Evolutionary conservation across 2,888 invertebrate genomes (phyloP).

Genomic region (Lapara coniferarum): DNA sequence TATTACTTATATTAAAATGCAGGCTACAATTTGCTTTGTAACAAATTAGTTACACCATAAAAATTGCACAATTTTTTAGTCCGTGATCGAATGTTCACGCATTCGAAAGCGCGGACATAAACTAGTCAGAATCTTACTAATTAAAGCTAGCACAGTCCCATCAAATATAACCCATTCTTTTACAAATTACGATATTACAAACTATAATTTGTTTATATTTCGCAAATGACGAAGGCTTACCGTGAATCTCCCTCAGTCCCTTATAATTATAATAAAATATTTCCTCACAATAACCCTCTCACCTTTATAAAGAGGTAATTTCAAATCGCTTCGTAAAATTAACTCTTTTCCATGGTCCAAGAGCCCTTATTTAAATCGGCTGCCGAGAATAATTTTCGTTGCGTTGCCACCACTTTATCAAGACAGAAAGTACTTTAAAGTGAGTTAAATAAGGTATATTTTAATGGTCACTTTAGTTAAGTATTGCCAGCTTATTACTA

Average conservation of each 20-base stretch:
- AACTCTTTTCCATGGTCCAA: slow-evolving; percentile 36
- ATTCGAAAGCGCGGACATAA: no score
- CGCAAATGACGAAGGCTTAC: neutral
- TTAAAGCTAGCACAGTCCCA: no score
- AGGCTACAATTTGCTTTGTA: no score
- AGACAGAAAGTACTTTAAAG: neutral
- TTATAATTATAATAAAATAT: slow-evolving; percentile 27
- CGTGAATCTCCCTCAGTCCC: neutral
- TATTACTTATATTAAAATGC: no score
- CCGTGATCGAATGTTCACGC: no score
- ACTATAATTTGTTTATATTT: neutral
- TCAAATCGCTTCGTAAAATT: slow-evolving; percentile 39
- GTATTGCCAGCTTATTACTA: neutral
- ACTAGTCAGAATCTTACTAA: no score
- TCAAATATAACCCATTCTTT: no score
- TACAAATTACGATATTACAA: no score
- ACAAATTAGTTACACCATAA: no score
- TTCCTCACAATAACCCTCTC: slow-evolving; percentile 35
- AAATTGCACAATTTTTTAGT: no score
- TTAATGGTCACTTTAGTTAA: neutral
- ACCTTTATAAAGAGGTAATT: slow-evolving; percentile 34
- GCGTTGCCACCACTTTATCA: slow-evolving; percentile 21
- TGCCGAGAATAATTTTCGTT: slow-evolving; percentile 35
- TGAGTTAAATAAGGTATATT: neutral
- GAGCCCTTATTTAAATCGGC: slow-evolving; percentile 32